Conservation (phyloP, 2,888 invertebrate genomes). For the Eupithecia subumbrata region DNA sequence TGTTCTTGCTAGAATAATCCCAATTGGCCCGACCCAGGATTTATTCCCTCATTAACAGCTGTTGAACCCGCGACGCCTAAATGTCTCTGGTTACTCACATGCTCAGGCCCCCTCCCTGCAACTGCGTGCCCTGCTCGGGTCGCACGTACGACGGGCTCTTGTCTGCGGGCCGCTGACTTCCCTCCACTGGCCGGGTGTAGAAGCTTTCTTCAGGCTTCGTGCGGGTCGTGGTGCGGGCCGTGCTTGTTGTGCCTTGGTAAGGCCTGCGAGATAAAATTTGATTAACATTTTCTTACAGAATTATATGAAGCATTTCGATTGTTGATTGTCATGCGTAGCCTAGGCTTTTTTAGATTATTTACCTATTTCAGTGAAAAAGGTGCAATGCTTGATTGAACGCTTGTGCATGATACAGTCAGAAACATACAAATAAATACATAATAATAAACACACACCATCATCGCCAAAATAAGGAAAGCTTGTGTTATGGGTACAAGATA, state of each 20-base stretch:
- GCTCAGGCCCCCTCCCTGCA: constrained; percentile 49
- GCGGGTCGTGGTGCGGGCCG: constrained; percentile 24
- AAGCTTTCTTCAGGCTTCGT: constrained; percentile 54
- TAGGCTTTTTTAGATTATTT: no score
- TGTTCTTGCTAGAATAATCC: no score
- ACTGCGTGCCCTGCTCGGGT: constrained; percentile 31
- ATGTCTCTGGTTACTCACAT: constrained; percentile 62
- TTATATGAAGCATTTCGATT: no score
- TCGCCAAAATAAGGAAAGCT: neutral
- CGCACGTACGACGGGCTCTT: constrained; percentile 68
- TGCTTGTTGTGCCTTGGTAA: constrained; percentile 35
- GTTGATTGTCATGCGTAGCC: no score
- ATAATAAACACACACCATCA: no score
- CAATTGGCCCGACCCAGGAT: no score
- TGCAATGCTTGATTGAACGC: no score
- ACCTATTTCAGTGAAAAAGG: no score
- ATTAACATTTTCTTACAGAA: neutral
- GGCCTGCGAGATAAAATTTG: constrained; percentile 20
- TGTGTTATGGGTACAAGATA: neutral
- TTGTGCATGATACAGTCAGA: no score
- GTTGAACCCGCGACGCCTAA: no score
- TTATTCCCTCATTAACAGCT: no score
- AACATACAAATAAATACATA: no score
- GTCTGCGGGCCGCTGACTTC: constrained; percentile 54
- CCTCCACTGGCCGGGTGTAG: constrained; percentile 60